Percentiles rank a stretch among this genome's conserved stretches.
phyloP scores from a whole-genome alignment of 2,888 invertebrate species.

The Callosobruchus maculatus region DNA sequence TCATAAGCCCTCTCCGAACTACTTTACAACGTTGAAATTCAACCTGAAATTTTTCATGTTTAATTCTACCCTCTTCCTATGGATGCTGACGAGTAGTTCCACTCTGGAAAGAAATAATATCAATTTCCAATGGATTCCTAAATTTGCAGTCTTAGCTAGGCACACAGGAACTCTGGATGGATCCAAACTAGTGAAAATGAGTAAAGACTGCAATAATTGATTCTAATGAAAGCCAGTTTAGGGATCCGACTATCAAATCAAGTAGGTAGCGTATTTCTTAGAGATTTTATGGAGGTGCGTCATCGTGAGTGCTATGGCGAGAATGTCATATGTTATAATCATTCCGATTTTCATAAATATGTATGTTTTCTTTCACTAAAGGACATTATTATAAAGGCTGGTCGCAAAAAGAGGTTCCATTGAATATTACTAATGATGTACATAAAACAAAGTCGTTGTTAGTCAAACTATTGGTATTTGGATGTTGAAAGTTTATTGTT shows the following conservation, averaged over 20 bases:
- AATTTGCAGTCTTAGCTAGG: neutral
- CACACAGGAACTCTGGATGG: too few species aligned
- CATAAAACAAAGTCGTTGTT: neutral
- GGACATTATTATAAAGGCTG: neutral
- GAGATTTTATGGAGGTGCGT: neutral
- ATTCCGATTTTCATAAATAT: neutral
- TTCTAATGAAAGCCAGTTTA: neutral
- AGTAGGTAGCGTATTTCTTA: neutral
- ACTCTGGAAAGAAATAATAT: neutral
- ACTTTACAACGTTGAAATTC: too few species aligned
- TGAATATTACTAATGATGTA: neutral
- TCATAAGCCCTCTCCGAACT: too few species aligned
- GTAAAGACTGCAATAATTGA: too few species aligned
- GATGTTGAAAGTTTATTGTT: neutral
- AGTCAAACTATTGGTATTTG: neutral
- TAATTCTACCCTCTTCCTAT: neutral
- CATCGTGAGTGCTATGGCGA: neutral
- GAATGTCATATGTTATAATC: neutral
- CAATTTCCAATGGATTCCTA: neutral
- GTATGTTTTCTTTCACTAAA: neutral
- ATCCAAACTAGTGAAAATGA: too few species aligned
- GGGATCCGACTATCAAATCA: neutral
- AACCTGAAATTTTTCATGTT: too few species aligned
- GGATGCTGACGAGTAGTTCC: neutral
- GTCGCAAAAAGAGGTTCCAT: neutral